Base-by-base conservation (phyloP, 2,113 vertebrate species). In the Psephotus haematonotus region DNA sequence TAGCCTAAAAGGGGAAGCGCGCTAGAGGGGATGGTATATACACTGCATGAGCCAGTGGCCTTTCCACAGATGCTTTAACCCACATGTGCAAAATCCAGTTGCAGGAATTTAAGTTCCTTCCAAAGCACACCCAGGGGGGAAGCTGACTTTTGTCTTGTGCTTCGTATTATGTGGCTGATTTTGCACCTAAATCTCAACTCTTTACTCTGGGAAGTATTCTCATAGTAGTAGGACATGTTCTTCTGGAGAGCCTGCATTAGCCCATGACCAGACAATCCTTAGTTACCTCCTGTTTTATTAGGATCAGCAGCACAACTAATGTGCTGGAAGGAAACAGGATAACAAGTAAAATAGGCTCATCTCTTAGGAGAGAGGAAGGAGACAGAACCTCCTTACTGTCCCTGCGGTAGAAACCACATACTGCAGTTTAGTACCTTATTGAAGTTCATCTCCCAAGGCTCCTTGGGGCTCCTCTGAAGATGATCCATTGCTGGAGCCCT, bases 21-120 rank as follows among this genome's bases (percentile, higher is more conserved):
- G 1, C 84, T 70, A 77, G 67, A 95, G 71, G 55, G 85, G 49
- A 50, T 19, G 77, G 28, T 33, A 72, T 50, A 92, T 33, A 33
- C 37, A 65, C 86, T 80, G 91, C 74, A 46, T 74, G 94, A 93
- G 47, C 67, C 47, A 53, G 28, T 49, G 74, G 65, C 65, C 80
- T 93, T 63, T 47, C 92, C 41, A 59, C 43, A 69, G 50, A 86
- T 79, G 33, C 37, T 93, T 63, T 92, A 93, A 83, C 91, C 67
- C 47, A 52, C 80, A 62, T 18, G n/a, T 55, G 86, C 88, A 93
- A 44, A 69, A 83, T 31, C 71, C 89, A 57, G 23, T 76, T 78
- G 74, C 55, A 65, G 79, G 95, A 90, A 91, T 84, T 86, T 55
- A 39, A 93, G 77, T 78, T 93, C 52, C 55, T 89, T 94, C 90